A percentile compares a stretch with the other conserved stretches of the same genome.
Conservation (phyloP, 2,888 invertebrate species). For the Papilio gigon region DNA sequence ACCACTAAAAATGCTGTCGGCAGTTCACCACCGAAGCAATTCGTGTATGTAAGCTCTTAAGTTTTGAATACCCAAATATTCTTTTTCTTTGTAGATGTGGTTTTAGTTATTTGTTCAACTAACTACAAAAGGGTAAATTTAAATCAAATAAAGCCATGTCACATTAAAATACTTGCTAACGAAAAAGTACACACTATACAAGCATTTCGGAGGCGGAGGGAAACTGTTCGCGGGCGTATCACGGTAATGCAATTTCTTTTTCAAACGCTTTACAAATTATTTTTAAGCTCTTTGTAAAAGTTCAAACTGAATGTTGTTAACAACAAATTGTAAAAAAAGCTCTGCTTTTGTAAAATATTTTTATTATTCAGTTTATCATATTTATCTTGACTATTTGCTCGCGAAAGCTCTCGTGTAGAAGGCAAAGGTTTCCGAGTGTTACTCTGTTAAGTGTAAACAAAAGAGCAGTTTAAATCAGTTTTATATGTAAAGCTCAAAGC, state of each 20-base stretch:
- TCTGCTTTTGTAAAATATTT: neutral
- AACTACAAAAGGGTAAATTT: no score
- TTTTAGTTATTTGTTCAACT: no score
- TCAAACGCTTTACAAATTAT: neutral
- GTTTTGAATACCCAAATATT: no score
- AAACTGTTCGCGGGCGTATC: neutral
- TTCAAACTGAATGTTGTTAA: neutral
- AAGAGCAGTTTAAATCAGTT: neutral
- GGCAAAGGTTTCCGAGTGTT: neutral
- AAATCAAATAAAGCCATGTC: neutral
- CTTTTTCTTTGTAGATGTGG: no score
- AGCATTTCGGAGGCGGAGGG: neutral
- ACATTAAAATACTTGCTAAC: neutral
- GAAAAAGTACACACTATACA: neutral
- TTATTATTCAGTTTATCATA: neutral
- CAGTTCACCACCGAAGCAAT: no score
- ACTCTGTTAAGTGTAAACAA: conserved; percentile 1
- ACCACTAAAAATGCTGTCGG: no score
- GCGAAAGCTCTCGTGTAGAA: neutral
- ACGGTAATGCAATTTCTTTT: conserved; percentile 1
- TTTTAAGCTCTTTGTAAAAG: neutral
- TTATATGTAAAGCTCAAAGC: neutral
- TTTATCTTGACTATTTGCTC: neutral
- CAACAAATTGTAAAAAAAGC: neutral
- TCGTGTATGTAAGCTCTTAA: no score